Base-by-base conservation (phyloP, 64 coral and sea anemone species). In the Montipora capricornis region DNA sequence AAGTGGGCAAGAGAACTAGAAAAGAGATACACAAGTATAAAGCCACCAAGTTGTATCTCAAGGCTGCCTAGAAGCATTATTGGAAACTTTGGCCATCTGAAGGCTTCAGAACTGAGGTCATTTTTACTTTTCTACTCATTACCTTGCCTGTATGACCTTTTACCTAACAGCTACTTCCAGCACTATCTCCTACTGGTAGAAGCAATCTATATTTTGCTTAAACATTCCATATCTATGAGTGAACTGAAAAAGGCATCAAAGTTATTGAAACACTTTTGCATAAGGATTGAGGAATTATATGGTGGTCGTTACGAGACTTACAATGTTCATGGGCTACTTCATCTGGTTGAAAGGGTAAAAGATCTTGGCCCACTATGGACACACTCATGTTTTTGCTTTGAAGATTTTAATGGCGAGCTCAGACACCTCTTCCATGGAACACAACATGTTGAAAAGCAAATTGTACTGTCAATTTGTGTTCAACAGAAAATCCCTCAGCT, bases 311-410 rank as follows among this genome's bases (percentile, higher is more conserved):
- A 37, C 37, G 37, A 37, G 37, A 37, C 37, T 37, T 37, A 37
- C 14, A 87, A 87, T 74, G 84, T 87, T 20, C 84, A 87, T 47
- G 16, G 44, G 4, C 37, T 87, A 49, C 47, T 87, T 47, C 84
- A 87, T 16, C 26, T 87, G 4, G 15, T 14, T 12, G 22, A 87
- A 17, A 73, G 24, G 17, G 89, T 91, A 49, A 44, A 13, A 26
- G 89, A 91, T 66, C 46, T 91, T 19, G 89, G 89, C 15, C 89
- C 89, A 29, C 78, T 91, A 19, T 91, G 89, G 89, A 82, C 77
- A 5, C 62, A 82, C 47, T 37, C 37, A 2, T 37, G 37, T 37
- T 37, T 37, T 37, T 37, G 37, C 37, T 37, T 37, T 37, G 37
- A 37, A 37, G 37, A 37, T 37, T 37, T 37, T 37, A 37, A 37